Base-by-base conservation (phyloP, 2,113 vertebrate species). In the Macrotis lagotis region DNA sequence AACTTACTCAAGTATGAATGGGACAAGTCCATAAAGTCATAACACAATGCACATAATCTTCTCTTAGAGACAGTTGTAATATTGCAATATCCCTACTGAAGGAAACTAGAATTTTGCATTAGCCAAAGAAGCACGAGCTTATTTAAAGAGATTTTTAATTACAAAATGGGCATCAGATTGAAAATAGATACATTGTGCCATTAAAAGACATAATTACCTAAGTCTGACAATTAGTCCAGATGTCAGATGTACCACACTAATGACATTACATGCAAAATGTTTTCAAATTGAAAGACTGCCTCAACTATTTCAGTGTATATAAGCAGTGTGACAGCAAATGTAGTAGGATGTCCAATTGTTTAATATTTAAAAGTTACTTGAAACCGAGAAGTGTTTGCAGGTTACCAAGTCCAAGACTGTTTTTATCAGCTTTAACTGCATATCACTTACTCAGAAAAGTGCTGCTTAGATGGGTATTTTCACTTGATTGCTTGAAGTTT, bases 61-160 rank as follows among this genome's bases (percentile, higher is more conserved):
- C 8, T 55, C 55, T 92, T 92, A 91, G 31, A 94, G 49, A 96
- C 51, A 96, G n/a, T 37, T 92, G 25, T 51, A 48, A 95, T 91
- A 91, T n/a, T 51, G 14, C 74, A 93, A 93, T 88, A 25, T 83
- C 31, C 51, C 8, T 94, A 44, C 91, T 96, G 53, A 94, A 91
- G 95, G 89, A 22, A 95, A n/a, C 92, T 89, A 92, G 49, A 28
- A 94, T 90, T 95, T 95, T 91, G 25, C 50, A 55, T 96, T 96
- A 96, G 92, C n/a, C 31, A 74, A 51, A 92, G 93, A 28, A 94
- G 74, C 93, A 96, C 91, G 93, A 91, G 90, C 90, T 93, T 96
- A 96, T 96, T 95, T 96, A 94, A 95, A 95, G 93, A 93, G 11
- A 89, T 22, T 90, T 94, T 96, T 96, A 96, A 96, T 96, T 96